A percentile compares a stretch with the other conserved stretches of the same genome.
Evolutionary conservation across 2,113 vertebrate species (phyloP).

Genomic region (Misgurnus anguillicaudatus): DNA sequence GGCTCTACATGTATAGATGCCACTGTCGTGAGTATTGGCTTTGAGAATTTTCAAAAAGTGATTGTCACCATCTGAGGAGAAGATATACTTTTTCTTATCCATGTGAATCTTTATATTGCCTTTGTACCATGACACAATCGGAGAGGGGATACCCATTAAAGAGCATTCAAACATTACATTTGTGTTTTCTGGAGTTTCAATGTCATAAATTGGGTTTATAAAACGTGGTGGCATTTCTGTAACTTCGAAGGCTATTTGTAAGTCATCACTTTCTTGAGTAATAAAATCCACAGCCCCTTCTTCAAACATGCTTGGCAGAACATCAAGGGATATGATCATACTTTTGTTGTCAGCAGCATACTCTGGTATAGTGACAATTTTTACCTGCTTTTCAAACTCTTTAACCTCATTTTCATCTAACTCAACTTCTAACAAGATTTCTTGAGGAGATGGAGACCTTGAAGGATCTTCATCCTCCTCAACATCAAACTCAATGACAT

Average conservation of each 20-base stretch:
- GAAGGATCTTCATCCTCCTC: conserved; percentile 84
- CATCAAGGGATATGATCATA: conserved; percentile 95
- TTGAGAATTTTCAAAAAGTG: conserved; percentile 85
- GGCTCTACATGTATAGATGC: conserved; percentile 85
- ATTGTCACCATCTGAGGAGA: conserved; percentile 83
- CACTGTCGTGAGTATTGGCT: conserved; percentile 78
- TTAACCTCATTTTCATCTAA: conserved; percentile 93
- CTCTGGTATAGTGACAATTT: conserved; percentile 94
- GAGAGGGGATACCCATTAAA: conserved; percentile 88
- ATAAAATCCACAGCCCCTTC: conserved; percentile 77
- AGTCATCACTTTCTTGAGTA: conserved; percentile 77
- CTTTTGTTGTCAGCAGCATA: conserved; percentile 92
- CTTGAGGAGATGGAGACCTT: conserved; percentile 94
- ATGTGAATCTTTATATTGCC: conserved; percentile 78
- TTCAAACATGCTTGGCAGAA: conserved; percentile 86
- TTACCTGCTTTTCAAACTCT: conserved; percentile 97
- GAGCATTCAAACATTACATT: conserved; percentile 90
- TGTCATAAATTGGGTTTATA: conserved; percentile 84
- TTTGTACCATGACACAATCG: conserved; percentile 90
- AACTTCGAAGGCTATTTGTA: conserved; percentile 93
- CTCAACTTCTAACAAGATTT: conserved; percentile 96
- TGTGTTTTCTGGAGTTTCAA: conserved; percentile 80
- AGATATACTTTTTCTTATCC: conserved; percentile 77
- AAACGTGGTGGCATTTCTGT: conserved; percentile 96
- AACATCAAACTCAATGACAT: conserved; percentile 94